phyloP scores from a whole-genome alignment of 2,113 vertebrate species.

The Paramormyrops kingsleyae region DNA sequence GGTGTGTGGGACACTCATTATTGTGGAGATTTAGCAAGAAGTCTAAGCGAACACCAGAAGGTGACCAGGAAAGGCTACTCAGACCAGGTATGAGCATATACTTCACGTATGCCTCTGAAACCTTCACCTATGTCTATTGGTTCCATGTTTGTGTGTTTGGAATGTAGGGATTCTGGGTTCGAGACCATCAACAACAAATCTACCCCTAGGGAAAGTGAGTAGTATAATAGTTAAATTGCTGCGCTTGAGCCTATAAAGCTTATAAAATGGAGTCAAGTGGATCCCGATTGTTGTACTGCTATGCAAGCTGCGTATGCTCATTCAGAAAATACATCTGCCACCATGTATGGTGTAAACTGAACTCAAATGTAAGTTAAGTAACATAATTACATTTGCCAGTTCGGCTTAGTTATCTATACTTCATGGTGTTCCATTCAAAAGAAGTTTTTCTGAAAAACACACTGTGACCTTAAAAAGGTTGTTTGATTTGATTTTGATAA shows the following conservation, averaged over 20 bases:
- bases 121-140: slow-evolving; percentile 23
- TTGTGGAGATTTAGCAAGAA: neutral
- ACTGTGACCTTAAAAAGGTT: neutral
- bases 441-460: neutral
- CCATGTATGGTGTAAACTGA: neutral
- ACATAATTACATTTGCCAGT: neutral
- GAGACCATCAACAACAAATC: neutral
- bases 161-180: neutral
- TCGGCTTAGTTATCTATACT: neutral
- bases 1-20: neutral
- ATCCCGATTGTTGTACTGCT: neutral
- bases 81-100: neutral
- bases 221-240: neutral
- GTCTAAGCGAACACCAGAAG: neutral
- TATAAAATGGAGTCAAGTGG: neutral
- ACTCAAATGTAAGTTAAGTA: neutral
- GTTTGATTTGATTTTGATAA: neutral
- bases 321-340: neutral
- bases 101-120: slow-evolving; percentile 24
- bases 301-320: neutral
- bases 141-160: slow-evolving; percentile 27
- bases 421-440: neutral
- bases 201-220: neutral
- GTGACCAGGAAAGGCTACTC: neutral
- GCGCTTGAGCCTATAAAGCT: neutral